phyloP scores from a whole-genome alignment of 2,888 invertebrate species.

The Agrochola lota region DNA sequence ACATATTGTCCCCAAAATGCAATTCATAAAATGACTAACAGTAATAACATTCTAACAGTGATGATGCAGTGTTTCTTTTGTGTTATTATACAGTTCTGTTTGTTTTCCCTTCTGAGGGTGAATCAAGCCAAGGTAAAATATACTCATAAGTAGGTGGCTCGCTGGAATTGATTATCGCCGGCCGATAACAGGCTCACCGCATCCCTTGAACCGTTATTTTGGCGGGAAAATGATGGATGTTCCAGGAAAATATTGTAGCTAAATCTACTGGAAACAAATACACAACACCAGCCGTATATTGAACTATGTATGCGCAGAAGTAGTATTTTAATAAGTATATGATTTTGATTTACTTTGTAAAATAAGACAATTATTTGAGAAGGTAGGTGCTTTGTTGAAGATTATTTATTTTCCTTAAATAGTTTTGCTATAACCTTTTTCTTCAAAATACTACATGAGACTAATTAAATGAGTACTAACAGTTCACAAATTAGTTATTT shows the following conservation, averaged over 20 bases:
- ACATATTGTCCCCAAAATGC: background rate
- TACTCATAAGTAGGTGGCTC: constrained; percentile 51
- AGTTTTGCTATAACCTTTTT: background rate
- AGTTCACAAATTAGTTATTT: background rate
- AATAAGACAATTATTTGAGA: background rate
- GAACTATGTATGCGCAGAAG: background rate
- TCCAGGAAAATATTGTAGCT: constrained; percentile 74
- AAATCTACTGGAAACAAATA: constrained; percentile 75
- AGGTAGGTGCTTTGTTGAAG: background rate
- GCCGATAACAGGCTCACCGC: constrained; percentile 61
- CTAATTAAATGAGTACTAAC: background rate
- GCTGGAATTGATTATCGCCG: constrained; percentile 71
- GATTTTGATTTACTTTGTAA: background rate
- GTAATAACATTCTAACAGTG: background rate
- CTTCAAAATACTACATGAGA: background rate
- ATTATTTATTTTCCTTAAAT: background rate
- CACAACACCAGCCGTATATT: constrained; percentile 9
- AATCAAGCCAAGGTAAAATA: constrained; percentile 37
- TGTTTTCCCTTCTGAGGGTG: constrained; percentile 33
- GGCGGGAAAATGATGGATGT: constrained; percentile 78
- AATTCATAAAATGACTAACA: background rate
- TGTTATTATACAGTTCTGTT: constrained; percentile 4
- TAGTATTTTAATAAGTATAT: background rate
- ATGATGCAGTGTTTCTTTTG: constrained; percentile 25
- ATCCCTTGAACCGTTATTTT: constrained; percentile 68